Evolutionary conservation across 2,113 vertebrate species (phyloP).

Genomic region (Hydrolagus affinis): DNA sequence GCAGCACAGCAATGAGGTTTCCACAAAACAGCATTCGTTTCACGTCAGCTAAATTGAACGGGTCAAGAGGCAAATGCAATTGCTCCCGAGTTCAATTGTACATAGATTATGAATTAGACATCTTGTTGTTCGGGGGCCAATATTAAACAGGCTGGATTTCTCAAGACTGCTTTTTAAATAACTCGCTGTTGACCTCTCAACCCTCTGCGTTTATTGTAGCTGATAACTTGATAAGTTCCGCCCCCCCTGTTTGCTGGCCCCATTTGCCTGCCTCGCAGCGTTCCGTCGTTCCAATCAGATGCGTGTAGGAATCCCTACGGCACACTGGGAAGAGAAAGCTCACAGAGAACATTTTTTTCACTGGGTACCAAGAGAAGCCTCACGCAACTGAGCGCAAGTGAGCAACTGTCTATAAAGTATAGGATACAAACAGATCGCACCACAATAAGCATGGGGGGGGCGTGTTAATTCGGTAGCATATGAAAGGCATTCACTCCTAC

Average conservation of each 20-base stretch:
- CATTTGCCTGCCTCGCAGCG: constrained; percentile 2
- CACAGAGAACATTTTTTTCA: background rate
- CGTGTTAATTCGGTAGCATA: too few species aligned
- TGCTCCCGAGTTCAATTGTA: background rate
- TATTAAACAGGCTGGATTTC: background rate
- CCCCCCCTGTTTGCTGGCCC: background rate
- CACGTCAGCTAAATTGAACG: background rate
- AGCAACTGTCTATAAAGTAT: background rate
- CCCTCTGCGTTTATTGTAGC: background rate
- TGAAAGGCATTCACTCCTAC: too few species aligned
- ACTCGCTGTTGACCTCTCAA: background rate
- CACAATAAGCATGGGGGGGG: too few species aligned
- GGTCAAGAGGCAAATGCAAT: constrained; percentile 9
- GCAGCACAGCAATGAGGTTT: background rate
- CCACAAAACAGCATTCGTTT: background rate
- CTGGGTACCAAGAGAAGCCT: background rate
- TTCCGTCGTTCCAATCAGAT: constrained; percentile 1
- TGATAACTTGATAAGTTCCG: background rate
- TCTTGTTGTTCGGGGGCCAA: background rate
- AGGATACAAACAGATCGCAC: background rate
- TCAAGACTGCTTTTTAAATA: background rate
- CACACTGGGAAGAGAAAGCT: background rate
- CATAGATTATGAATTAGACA: constrained; percentile 7
- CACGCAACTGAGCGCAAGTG: background rate
- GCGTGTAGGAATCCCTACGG: background rate